These are phyloP conservation scores for Sylvilagus bachmani DNA, from an alignment of 2,113 vertebrate genomes.

Conservation along the genomic window DNA sequence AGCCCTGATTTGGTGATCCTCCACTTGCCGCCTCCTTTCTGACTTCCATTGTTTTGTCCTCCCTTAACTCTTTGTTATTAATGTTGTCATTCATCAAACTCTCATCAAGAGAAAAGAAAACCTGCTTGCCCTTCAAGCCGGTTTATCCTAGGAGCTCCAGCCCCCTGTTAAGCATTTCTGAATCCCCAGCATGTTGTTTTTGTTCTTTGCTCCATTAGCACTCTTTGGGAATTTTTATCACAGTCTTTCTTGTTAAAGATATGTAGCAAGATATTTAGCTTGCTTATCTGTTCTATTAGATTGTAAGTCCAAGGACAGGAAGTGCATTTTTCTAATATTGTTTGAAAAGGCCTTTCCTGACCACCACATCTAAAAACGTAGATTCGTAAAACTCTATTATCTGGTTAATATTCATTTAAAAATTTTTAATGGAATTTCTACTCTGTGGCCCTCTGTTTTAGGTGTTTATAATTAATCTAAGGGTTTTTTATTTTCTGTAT, in stretches of 20 bases:
- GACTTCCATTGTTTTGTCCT: not conserved
- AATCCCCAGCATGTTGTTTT: slow-evolving; percentile 9
- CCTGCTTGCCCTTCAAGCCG: not conserved
- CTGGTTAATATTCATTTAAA: slow-evolving; percentile 26
- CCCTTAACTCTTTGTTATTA: slow-evolving; percentile 60
- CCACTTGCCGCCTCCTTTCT: not conserved
- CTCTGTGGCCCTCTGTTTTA: not conserved
- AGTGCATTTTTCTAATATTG: not conserved
- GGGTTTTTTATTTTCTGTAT: slow-evolving; percentile 34
- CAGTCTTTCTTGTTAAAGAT: slow-evolving; percentile 33
- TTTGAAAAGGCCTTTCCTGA: slow-evolving; percentile 17
- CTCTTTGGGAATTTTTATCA: slow-evolving; percentile 45
- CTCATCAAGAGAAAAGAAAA: slow-evolving; percentile 6
- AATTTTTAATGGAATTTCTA: slow-evolving; percentile 42
- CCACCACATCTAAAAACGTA: slow-evolving; percentile 19
- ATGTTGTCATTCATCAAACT: slow-evolving; percentile 14
- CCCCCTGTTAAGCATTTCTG: slow-evolving; percentile 18
- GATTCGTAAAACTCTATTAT: slow-evolving; percentile 37
- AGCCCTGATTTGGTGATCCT: slow-evolving; percentile 10
- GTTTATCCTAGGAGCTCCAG: not conserved
- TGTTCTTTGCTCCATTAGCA: slow-evolving; percentile 22
- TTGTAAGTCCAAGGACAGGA: slow-evolving; percentile 7
- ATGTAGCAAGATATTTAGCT: not conserved
- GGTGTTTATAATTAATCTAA: slow-evolving; percentile 41
- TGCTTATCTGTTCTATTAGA: slow-evolving; percentile 5